phyloP scores from a whole-genome alignment of 2,888 invertebrate species.

The Conomelus anceps region DNA sequence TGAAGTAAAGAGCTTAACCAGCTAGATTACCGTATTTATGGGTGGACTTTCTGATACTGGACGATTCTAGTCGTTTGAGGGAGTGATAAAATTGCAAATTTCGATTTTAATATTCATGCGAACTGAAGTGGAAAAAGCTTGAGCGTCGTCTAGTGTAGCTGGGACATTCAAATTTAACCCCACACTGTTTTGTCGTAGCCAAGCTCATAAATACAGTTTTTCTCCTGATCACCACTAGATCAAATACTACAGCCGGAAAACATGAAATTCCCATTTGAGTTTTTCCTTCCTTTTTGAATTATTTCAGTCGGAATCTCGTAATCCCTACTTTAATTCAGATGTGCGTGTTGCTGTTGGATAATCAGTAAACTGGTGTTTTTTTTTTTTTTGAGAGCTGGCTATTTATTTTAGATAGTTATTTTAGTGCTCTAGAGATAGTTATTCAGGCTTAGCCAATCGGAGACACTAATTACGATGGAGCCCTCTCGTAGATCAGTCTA shows the following conservation, averaged over 20 bases:
- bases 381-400: too few relatives aligned
- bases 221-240: neutral
- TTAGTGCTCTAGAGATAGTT: too few relatives aligned
- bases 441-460: too few relatives aligned
- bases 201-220: neutral
- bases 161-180: neutral
- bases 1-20: neutral
- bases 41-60: neutral
- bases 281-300: neutral
- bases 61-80: neutral
- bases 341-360: too few relatives aligned
- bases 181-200: neutral
- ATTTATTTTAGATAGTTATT: too few relatives aligned
- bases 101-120: neutral
- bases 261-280: neutral
- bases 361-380: too few relatives aligned
- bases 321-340: neutral
- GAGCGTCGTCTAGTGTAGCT: neutral
- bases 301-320: neutral
- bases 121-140: neutral
- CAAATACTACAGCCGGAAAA: neutral
- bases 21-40: neutral
- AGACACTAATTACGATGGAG: too few relatives aligned
- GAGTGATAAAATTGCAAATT: neutral
- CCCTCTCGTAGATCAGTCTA: too few relatives aligned